Percentiles rank a stretch among this genome's conserved stretches.
Conservation (phyloP, 1,140 invertebrate genomes). For the Drosophila obscura region DNA sequence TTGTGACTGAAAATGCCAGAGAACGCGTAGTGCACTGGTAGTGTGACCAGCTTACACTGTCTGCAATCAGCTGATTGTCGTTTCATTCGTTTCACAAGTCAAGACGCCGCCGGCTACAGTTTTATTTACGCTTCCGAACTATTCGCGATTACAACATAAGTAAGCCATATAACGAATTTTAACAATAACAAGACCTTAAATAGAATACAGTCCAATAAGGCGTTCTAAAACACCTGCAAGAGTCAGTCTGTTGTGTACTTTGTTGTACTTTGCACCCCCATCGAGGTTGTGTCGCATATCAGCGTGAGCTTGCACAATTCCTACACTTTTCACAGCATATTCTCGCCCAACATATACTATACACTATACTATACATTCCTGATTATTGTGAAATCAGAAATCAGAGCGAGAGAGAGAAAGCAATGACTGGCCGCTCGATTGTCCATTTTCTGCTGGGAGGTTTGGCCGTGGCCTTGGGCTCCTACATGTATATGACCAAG, state of each 20-base stretch:
- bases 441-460: conserved; percentile 73
- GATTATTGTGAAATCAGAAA: conserved; percentile 58
- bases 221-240: conserved; percentile 18
- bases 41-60: no score
- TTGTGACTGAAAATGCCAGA: no score
- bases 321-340: conserved; percentile 8
- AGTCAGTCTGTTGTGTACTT: background rate
- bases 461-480: conserved; percentile 72
- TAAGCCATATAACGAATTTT: conserved; percentile 39
- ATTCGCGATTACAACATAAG: conserved; percentile 60
- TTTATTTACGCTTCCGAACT: conserved; percentile 36
- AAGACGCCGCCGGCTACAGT: conserved; percentile 54
- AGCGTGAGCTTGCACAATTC: conserved; percentile 69
- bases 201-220: no score
- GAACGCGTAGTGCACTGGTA: background rate
- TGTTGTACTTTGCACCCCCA: conserved; percentile 60
- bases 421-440: conserved; percentile 63
- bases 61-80: no score
- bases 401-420: conserved; percentile 10
- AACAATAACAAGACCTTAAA: conserved; percentile 6
- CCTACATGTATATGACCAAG: conserved; percentile 75
- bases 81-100: no score
- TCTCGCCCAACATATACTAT: conserved; percentile 18
- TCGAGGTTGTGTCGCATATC: conserved; percentile 39
- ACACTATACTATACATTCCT: conserved; percentile 17